These are phyloP conservation scores for Catocala fraxini DNA, from an alignment of 2,888 invertebrate species.

Conservation along the genomic window DNA sequence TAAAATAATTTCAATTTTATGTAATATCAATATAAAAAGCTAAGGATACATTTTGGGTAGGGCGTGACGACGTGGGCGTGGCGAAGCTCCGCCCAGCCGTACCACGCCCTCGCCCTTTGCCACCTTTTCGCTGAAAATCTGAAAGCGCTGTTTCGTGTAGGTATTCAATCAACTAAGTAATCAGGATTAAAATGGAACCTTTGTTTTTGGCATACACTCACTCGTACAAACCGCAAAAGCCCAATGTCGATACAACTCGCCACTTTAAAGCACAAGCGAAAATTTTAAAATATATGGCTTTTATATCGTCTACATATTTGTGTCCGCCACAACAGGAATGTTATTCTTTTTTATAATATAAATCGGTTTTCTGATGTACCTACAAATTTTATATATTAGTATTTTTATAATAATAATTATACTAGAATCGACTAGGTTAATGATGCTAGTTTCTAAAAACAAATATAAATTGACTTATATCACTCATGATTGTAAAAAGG, in stretches of 20 bases:
- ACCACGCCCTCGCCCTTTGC: constrained; percentile 84
- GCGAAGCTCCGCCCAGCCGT: constrained; percentile 80
- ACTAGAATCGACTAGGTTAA: too few species aligned
- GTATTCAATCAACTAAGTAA: constrained; percentile 64
- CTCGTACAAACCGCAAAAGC: constrained; percentile 40
- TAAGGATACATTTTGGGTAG: constrained; percentile 73
- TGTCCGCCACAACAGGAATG: too few species aligned
- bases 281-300: constrained; percentile 7
- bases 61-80: constrained; percentile 83
- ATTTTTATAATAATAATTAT: too few species aligned
- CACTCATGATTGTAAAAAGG: constrained; percentile 1
- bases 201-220: constrained; percentile 50
- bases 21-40: constrained; percentile 65
- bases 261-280: constrained; percentile 21
- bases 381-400: too few species aligned
- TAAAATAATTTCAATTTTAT: constrained; percentile 37
- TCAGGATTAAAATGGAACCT: constrained; percentile 53
- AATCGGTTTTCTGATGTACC: too few species aligned
- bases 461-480: not conserved
- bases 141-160: constrained; percentile 68
- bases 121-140: constrained; percentile 79
- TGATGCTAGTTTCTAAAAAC: not conserved
- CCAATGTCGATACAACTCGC: constrained; percentile 8
- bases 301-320: not conserved
- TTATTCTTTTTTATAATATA: too few species aligned